These are phyloP conservation scores for Ommatoiulus sabulosus DNA, from an alignment of 2,888 invertebrate genomes.

Conservation along the genomic window DNA sequence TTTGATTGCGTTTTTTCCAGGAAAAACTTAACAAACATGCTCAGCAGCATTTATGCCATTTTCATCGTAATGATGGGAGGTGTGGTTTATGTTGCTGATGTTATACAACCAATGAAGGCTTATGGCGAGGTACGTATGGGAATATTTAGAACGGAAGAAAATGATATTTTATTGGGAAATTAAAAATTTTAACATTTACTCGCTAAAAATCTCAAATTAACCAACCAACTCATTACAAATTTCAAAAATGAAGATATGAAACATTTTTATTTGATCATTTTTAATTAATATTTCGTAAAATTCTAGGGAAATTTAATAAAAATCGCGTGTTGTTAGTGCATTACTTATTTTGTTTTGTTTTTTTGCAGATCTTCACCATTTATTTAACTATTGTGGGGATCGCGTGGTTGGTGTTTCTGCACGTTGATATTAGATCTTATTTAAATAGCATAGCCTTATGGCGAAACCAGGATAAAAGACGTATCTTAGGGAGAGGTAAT, in stretches of 20 bases:
- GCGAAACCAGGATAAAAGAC: constrained; percentile 56
- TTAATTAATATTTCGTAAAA: background rate
- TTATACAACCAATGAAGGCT: constrained; percentile 66
- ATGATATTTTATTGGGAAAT: no score
- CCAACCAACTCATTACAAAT: no score
- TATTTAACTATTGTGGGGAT: constrained; percentile 73
- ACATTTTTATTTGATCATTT: background rate
- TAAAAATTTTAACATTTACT: no score
- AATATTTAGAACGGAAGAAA: no score
- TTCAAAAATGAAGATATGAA: background rate
- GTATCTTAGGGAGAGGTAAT: constrained; percentile 48
- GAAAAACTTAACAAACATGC: constrained; percentile 73
- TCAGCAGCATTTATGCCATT: constrained; percentile 78
- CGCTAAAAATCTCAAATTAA: no score
- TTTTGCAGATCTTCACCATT: constrained; percentile 74
- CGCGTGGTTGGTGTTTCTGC: constrained; percentile 74
- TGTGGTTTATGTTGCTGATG: constrained; percentile 75
- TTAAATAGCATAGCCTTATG: constrained; percentile 54
- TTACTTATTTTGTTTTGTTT: constrained; percentile 25
- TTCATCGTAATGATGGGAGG: constrained; percentile 77
- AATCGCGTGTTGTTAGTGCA: no score
- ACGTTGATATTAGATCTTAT: constrained; percentile 75
- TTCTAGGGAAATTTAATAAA: background rate
- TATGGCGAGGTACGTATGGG: constrained; percentile 72
- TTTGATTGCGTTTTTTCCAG: constrained; percentile 67